Evolutionary conservation across 2,113 vertebrate species (phyloP), one percentile per base, ranked within the genome.

Genomic region (Takifugu bimaculatus): DNA sequence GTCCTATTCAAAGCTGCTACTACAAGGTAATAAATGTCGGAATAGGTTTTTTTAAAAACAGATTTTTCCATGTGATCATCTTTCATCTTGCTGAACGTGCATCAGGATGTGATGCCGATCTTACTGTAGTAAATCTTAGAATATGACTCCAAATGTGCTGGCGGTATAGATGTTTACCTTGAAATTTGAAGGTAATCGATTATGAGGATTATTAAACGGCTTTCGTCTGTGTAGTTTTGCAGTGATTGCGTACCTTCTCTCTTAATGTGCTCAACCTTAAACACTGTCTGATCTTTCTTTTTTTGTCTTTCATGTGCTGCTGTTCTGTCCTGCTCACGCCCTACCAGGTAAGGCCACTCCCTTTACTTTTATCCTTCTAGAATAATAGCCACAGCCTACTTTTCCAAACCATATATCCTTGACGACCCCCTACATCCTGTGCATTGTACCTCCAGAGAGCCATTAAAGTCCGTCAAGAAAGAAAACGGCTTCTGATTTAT

Each of bases 301-400:
- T 75, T n/a, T 29, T 84, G 57, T 80, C 84, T 88, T 86, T 85
- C 81, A 88, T 87, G 87, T 86, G 81, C 80, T 43, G 77, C 44
- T 73, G 62, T 61, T 83, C 76, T 80, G 75, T 79, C 50, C 72
- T 54, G 66, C 66, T 78, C 70, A 85, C 59, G 52, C 74, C 77
- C 81, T 15, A 51, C 70, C 81, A 88, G 87, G 87, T 88, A 88
- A 88, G 85, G 67, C 75, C 82, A 76, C 82, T 83, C 80, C 79
- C 72, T 77, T 69, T 63, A 52, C 77, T 78, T 80, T 82, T 56
- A 79, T 83, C 54, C 64, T 54, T 66, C 57, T 56, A 32, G 76
- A 56, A 64, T 67, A 67, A 74, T 75, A 66, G 53, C 61, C 52
- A 62, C 47, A n/a, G 42, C 60, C 70, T 75, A 52, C 60, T 66